phyloP scores from a whole-genome alignment of 2,888 invertebrate genomes.

The Dinocampus coccinellae region DNA sequence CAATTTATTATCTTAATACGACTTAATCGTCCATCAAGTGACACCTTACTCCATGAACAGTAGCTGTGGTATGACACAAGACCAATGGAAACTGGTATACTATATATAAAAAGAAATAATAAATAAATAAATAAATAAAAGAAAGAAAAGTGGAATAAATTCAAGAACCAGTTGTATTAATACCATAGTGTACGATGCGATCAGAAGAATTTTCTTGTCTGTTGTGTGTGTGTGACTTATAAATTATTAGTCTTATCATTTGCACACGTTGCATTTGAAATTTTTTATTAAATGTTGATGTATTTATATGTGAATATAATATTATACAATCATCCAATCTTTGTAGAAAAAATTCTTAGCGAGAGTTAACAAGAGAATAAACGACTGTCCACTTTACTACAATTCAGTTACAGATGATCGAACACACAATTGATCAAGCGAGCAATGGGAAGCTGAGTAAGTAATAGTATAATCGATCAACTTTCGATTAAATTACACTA shows the following conservation, averaged over 20 bases:
- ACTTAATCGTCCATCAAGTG: slow-evolving; percentile 19
- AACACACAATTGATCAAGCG: slow-evolving; percentile 12
- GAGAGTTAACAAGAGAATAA: slow-evolving; percentile 43
- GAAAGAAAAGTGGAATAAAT: slow-evolving; percentile 1
- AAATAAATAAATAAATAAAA: background rate
- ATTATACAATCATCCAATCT: slow-evolving; percentile 1
- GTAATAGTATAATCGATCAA: background rate
- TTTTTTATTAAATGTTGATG: background rate
- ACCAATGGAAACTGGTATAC: background rate
- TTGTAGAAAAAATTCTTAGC: slow-evolving; percentile 4
- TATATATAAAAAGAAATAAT: background rate
- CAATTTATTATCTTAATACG: slow-evolving; percentile 14
- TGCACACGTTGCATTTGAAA: background rate
- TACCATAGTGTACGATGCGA: slow-evolving; percentile 20
- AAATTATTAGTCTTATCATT: slow-evolving; percentile 19
- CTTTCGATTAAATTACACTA: slow-evolving; percentile 17
- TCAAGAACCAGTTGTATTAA: slow-evolving; percentile 31
- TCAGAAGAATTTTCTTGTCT: slow-evolving; percentile 12
- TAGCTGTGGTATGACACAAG: slow-evolving; percentile 27
- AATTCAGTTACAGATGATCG: slow-evolving; percentile 28
- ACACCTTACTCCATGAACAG: slow-evolving; percentile 29
- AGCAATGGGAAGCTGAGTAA: background rate
- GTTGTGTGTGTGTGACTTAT: background rate
- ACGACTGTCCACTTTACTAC: slow-evolving; percentile 28
- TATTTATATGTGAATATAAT: background rate